Conservation (phyloP, 2,113 vertebrate species). For the Piliocolobus tephrosceles region DNA sequence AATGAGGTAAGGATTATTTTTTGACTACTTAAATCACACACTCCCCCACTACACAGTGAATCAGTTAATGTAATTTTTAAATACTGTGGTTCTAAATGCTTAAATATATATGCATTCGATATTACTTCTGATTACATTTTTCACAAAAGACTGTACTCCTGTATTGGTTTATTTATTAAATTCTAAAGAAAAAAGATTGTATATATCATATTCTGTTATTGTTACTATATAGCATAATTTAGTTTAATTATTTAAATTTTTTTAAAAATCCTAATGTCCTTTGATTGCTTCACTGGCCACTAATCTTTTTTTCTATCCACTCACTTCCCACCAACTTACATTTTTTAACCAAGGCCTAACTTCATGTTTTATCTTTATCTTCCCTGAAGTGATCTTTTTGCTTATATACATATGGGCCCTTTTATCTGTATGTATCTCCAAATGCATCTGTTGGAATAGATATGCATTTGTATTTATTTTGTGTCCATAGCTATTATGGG, state of each 20-base stretch:
- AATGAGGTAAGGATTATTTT: constrained; percentile 93
- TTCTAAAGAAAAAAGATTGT: constrained; percentile 56
- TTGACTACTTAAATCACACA: neutral
- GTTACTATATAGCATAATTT: neutral
- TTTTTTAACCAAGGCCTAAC: neutral
- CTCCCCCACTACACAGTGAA: neutral
- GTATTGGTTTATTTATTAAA: constrained; percentile 57
- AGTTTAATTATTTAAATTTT: neutral
- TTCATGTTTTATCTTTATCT: constrained; percentile 34
- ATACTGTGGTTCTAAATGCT: constrained; percentile 30
- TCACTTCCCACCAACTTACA: neutral
- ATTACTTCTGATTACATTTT: constrained; percentile 46
- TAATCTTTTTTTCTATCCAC: neutral
- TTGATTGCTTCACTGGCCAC: neutral
- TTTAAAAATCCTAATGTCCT: neutral
- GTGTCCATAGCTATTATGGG: neutral
- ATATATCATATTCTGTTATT: neutral
- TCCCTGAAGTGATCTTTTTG: constrained; percentile 20
- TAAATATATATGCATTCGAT: neutral
- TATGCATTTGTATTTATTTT: neutral
- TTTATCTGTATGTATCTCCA: constrained; percentile 10
- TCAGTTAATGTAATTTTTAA: neutral
- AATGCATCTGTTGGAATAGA: neutral
- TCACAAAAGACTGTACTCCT: constrained; percentile 30
- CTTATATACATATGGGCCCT: neutral